Base-by-base conservation (phyloP, 2,113 vertebrate species). In the Poicephalus meyeri region DNA sequence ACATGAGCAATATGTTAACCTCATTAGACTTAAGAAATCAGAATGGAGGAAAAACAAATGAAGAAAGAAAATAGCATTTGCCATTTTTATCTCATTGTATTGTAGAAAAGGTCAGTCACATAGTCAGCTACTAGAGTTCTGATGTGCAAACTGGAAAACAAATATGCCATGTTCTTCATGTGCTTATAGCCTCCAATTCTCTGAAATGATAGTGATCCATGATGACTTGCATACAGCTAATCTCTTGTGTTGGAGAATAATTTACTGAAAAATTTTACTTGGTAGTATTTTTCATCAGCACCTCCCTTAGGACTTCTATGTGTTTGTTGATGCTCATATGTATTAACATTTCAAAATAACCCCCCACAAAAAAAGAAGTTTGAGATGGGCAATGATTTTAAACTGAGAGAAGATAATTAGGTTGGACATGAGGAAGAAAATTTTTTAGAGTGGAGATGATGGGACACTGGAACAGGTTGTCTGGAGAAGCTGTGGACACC, bases 401-500 rank as follows among this genome's bases (percentile, higher is more conserved):
- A 65, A 80, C 15, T 52, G 21, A 35, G 16, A 55, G 33, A 53
- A 8, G 5, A 11, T n/a, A 44, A 56, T 69, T 35, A 46, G 3
- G 11, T 33, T 41, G 17, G 28, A 69, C 37, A 52, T 3, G 37
- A 14, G 18, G 42, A 73, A 65, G 31, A 47, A 7, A 13, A 37
- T 84, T 29, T 84, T 35, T 44, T 35, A 2, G 33, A 7, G 14
- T 84, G 31, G 9, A 8, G 23, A 19, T 66, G 42, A 3, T 1
- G 1, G 47, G 42, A 41, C 29, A 14, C 8, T 25, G 7, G 8
- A 41, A 37, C 16, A 70, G 2, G 6, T 29, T 76, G 6, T 5
- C 0, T 1, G 61, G 46, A 61, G 24, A 50, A 81, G 26, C 20
- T 66, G 24, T 0, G 0, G 18, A 26, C 9, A 2, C 2, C 5